Evolutionary conservation across 2,113 vertebrate species (phyloP).

Genomic region (Lichenostomus cassidix): DNA sequence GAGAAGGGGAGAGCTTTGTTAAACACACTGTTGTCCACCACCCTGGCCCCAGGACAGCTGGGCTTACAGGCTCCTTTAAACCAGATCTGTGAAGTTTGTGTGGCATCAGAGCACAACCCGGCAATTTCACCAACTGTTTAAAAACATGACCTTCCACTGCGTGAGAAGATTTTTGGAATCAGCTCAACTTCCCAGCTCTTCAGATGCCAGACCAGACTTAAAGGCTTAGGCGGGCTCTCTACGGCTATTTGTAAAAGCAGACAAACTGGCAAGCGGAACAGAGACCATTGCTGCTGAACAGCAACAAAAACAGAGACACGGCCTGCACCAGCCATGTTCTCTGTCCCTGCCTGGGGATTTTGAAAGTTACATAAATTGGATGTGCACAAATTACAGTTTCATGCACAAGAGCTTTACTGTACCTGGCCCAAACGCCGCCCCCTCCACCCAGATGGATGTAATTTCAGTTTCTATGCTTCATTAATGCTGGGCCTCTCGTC

Average conservation of each 20-base stretch:
- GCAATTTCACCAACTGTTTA: not conserved
- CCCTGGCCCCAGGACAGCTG: too few relatives aligned
- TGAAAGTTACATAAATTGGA: not conserved
- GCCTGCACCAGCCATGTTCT: not conserved
- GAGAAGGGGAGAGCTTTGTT: not conserved
- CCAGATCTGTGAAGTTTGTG: fast-evolving
- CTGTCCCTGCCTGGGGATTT: not conserved
- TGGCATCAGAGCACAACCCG: not conserved
- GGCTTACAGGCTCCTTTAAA: not conserved
- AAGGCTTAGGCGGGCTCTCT: not conserved
- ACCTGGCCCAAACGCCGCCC: not conserved
- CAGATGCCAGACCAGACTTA: not conserved
- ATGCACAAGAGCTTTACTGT: not conserved
- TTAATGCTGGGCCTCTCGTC: not conserved
- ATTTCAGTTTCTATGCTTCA: constrained; percentile 10
- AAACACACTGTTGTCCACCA: fast-evolving
- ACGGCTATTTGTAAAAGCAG: not conserved
- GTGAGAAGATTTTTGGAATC: not conserved
- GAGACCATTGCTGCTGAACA: not conserved
- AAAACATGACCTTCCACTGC: fast-evolving
- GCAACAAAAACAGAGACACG: not conserved
- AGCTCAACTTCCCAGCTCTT: not conserved
- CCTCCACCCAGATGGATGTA: not conserved
- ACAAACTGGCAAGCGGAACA: not conserved
- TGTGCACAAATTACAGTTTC: not conserved